Evolutionary conservation across 1,140 invertebrate species (phyloP), one percentile per base, ranked within the genome.

Genomic region (Cotesia vestalis): DNA sequence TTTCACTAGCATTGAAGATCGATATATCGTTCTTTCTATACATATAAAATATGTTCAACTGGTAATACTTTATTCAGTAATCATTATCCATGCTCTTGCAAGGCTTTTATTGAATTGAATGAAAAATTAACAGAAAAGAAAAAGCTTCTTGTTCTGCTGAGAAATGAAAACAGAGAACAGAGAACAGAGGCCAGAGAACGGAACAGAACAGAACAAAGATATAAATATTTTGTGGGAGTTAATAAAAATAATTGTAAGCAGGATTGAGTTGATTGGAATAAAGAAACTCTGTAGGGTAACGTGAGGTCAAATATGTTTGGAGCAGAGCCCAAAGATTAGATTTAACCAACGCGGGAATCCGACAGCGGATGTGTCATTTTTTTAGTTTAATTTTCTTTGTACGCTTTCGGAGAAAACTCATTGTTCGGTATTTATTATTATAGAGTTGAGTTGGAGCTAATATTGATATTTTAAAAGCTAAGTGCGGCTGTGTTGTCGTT

Each of bases 21-120:
- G 20, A 40, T 66, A 66, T 66, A 55, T 46, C n/a, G 17, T 40
- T 36, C 46, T 71, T 63, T 51, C 27, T 57, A 61, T 34, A 11
- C 38, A 46, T 51, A 38, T 59, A 46, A 62, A 2, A 11, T n/a
- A 71, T 36, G 5, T 60, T 69, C 17, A 5, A n/a, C 27, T 27
- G 27, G 27, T 51, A 38, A 17, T 61, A 1, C 1, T 27, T 27
- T 27, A 27, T 27, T 27, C 27, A 27, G 27, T 27, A 27, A 27
- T 27, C 27, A 27, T 27, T 1, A 27, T 27, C 27, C 3, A 27
- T 35, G 20, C 12, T 12, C 40, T 51, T 52, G 38, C 1, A 17
- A 34, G 9, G 3, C 35, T 53, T 63, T 52, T 20, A 62, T 61
- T 52, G 35, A n/a, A 62, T 61, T 52, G 35, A n/a, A 51, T 66